These are phyloP conservation scores for Athalia circularis DNA, from an alignment of 2,888 invertebrate genomes.

Conservation along the genomic window DNA sequence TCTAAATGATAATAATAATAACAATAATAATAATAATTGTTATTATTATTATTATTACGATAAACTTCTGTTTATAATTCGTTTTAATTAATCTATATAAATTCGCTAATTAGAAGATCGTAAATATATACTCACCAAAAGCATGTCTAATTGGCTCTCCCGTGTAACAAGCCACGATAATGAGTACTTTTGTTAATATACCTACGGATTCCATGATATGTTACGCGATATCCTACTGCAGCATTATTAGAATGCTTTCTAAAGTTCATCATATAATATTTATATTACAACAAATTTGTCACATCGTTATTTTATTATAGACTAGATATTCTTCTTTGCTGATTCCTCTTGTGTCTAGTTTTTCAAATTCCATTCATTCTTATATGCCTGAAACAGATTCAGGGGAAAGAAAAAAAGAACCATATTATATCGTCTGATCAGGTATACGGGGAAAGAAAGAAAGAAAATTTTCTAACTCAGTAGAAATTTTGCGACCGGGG, in stretches of 20 bases:
- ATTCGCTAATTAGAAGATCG: conserved; percentile 25
- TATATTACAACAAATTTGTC: conserved; percentile 50
- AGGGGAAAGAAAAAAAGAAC: background rate
- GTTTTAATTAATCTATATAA: background rate
- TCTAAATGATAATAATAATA: conserved; percentile 3
- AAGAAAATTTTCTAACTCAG: too few relatives aligned
- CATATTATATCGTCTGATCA: too few relatives aligned
- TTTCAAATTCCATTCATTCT: too few relatives aligned
- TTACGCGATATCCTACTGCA: conserved; percentile 62
- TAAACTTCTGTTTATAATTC: background rate
- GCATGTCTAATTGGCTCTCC: conserved; percentile 64
- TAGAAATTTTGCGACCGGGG: too few relatives aligned
- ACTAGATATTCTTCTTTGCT: conserved; percentile 28
- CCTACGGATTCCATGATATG: conserved; percentile 69
- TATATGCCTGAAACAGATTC: conserved; percentile 12
- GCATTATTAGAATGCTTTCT: conserved; percentile 59
- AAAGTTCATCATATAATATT: conserved; percentile 65
- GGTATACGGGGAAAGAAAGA: too few relatives aligned
- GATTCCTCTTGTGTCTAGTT: background rate
- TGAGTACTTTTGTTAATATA: conserved; percentile 65
- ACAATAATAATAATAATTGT: background rate
- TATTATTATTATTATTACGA: too few relatives aligned
- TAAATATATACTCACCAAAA: conserved; percentile 62
- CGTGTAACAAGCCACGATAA: conserved; percentile 62
- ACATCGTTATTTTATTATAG: conserved; percentile 57